Percentiles rank a stretch among this genome's conserved stretches.
Conservation (phyloP, 2,797 vertebrate genomes). For the Synaphobranchus kaupii region DNA sequence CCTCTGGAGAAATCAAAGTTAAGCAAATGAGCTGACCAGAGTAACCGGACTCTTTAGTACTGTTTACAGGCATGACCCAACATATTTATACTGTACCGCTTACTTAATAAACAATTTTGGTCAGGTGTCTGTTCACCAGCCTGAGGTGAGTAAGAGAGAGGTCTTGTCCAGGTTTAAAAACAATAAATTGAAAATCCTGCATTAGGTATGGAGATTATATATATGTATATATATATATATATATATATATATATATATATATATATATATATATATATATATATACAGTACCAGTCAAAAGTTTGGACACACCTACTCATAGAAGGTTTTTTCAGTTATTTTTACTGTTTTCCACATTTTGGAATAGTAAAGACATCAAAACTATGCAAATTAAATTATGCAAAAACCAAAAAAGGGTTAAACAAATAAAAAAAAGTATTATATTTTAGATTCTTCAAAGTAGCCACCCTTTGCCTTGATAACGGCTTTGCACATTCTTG, state of each 20-base stretch:
- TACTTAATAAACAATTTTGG: slow-evolving; percentile 11
- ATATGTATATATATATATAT: background rate
- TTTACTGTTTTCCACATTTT: too few species aligned
- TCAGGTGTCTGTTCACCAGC: background rate
- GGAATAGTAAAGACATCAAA: too few species aligned
- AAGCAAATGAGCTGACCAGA: slow-evolving; percentile 17
- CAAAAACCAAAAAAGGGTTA: too few species aligned
- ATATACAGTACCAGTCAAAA: too few species aligned
- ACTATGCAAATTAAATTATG: too few species aligned
- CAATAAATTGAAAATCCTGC: background rate
- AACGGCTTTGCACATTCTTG: too few species aligned
- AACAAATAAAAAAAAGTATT: too few species aligned
- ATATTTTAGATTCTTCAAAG: too few species aligned
- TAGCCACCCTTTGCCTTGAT: too few species aligned
- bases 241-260: background rate
- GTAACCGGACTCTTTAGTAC: slow-evolving; percentile 21
- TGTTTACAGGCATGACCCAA: slow-evolving; percentile 13
- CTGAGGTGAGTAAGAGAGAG: background rate
- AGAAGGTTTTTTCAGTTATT: too few species aligned
- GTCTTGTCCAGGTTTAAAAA: background rate
- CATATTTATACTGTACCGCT: slow-evolving; percentile 28
- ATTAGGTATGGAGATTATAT: too few species aligned
- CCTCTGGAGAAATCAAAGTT: slow-evolving; percentile 16
- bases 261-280: background rate
- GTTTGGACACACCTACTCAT: too few species aligned